phyloP scores from a whole-genome alignment of 2,113 vertebrate genomes.

The Sardina pilchardus region DNA sequence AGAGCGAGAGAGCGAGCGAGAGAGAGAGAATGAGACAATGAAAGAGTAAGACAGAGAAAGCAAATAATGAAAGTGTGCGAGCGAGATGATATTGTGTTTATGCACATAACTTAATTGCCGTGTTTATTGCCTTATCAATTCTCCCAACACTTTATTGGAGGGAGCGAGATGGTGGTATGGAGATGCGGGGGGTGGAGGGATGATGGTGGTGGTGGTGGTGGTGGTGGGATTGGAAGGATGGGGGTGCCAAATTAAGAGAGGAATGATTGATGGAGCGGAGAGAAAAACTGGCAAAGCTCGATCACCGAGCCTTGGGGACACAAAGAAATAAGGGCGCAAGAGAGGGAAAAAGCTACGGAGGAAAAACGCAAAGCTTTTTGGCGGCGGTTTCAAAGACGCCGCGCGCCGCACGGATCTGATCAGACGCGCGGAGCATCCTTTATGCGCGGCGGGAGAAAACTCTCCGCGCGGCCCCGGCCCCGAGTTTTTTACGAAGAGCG shows the following conservation, averaged over 20 bases:
- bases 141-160: slow-evolving; percentile 41
- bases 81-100: slow-evolving; percentile 54
- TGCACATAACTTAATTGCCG: slow-evolving; percentile 54
- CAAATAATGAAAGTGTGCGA: neutral
- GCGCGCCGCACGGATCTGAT: neutral
- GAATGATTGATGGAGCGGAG: slow-evolving; percentile 52
- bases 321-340: neutral
- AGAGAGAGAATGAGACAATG: neutral
- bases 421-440: neutral
- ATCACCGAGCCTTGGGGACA: neutral
- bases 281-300: neutral
- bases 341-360: neutral
- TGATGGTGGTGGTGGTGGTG: too few species aligned
- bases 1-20: neutral
- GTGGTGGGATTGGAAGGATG: neutral
- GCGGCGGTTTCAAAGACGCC: neutral
- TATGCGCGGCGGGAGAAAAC: neutral
- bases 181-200: too few species aligned
- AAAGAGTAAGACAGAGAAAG: neutral
- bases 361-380: neutral
- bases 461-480: neutral
- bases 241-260: slow-evolving; percentile 28
- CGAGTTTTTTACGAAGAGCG: neutral
- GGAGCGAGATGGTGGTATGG: neutral
- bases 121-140: slow-evolving; percentile 60